A percentile compares a stretch with the other conserved stretches of the same genome.
Evolutionary conservation across 2,888 invertebrate species (phyloP).

Genomic region (Dryococelus australis): DNA sequence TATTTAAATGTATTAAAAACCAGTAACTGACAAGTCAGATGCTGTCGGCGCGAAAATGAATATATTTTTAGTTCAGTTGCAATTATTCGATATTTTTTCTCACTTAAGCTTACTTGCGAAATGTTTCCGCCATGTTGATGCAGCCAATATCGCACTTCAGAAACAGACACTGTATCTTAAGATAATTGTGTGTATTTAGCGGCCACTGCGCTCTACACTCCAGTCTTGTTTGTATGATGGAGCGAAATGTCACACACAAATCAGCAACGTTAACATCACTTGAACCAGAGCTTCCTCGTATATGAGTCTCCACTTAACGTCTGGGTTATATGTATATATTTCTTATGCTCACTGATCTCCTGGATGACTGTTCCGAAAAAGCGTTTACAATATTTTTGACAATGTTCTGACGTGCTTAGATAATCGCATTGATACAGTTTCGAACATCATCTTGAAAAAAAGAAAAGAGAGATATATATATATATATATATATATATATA

Average conservation of each 20-base stretch:
- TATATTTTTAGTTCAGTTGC: not conserved
- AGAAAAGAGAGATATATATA: no score
- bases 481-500: no score
- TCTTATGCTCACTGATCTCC: not conserved
- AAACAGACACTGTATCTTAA: not conserved
- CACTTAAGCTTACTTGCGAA: not conserved
- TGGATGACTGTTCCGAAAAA: not conserved
- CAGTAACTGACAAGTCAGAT: not conserved
- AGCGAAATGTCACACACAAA: not conserved
- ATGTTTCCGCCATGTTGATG: conserved; percentile 4
- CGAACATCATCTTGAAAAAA: not conserved
- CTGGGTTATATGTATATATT: not conserved
- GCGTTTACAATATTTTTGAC: not conserved
- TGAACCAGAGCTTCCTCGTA: not conserved
- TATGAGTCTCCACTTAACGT: not conserved
- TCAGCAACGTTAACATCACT: not conserved
- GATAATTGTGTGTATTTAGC: not conserved
- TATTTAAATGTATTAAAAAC: not conserved
- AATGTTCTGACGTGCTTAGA: not conserved
- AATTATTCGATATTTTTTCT: not conserved
- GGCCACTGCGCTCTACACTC: not conserved
- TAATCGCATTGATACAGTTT: not conserved
- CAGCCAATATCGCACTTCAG: not conserved
- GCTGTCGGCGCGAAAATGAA: not conserved
- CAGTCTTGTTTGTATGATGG: no score